Base-by-base conservation (phyloP, 2,888 invertebrate genomes). In the Ypsolopha scabrella region DNA sequence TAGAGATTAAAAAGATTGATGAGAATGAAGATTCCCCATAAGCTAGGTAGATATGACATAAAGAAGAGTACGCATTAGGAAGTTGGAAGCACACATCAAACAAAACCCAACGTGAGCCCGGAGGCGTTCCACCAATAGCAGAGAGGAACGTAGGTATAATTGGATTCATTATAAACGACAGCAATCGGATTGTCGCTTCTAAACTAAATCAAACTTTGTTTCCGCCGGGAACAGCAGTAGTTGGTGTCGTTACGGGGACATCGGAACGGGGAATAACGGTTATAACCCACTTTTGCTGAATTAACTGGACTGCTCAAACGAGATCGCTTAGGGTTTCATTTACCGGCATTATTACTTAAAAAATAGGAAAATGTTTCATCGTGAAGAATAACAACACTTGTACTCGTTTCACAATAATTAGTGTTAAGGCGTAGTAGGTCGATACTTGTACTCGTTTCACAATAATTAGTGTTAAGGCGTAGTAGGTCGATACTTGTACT, bases 191-290 rank as follows among this genome's bases (percentile, higher is more conserved):
- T 75, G 74, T 74, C 74, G 69, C 70, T 70, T 77, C 75, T 75
- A 70, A 81, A 81, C 80, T 79, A 75, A 80, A 82, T 81, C 76
- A 80, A 82, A 82, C 72, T 82, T 81, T 75, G 73, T 70, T 71
- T 75, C 80, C 81, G 65, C 57, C 62, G 80, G 75, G 80, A 75
- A 64, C 63, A 57, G 58, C 58, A 59, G 61, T 13, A 64, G 67
- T 59, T 63, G 61, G 59, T 67, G 63, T 68, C 70, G 67, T 69
- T 68, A 67, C 61, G 54, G 58, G 58, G 62, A 61, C 69, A 71
- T 67, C 68, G 64, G 64, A 41, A 36, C 36, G 36, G 43, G 37
- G 24, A 24, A 24, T 24, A 24, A 24, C 24, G 39, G 39, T 11
- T 38, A 50, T 52, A 52, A n/a, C 47, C 67, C 60, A 69, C 65